These are phyloP conservation scores for Macrophya annulata DNA, from an alignment of 2,888 invertebrate species.

Conservation along the genomic window DNA sequence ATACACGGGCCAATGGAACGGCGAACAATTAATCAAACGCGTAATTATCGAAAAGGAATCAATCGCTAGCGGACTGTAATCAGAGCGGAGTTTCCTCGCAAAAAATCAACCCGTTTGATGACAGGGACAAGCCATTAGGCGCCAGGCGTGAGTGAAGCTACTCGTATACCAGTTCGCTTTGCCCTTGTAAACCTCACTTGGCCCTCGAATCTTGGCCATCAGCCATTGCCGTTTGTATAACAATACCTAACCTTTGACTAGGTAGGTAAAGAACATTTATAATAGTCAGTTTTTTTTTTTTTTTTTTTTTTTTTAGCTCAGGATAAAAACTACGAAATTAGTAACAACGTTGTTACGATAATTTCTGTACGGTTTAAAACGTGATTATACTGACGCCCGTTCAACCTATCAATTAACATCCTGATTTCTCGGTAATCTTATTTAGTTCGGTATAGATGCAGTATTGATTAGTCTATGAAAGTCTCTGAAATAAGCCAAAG, in stretches of 20 bases:
- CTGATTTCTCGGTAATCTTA: constrained; percentile 21
- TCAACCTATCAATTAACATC: constrained; percentile 22
- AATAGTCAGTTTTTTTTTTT: background rate
- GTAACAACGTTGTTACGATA: constrained; percentile 31
- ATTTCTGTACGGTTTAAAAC: background rate
- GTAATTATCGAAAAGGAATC: constrained; percentile 76
- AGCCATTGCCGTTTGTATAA: constrained; percentile 16
- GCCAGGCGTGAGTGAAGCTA: constrained; percentile 22
- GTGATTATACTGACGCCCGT: constrained; percentile 11
- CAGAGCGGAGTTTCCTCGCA: constrained; percentile 32
- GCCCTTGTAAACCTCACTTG: constrained; percentile 31
- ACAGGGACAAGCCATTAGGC: constrained; percentile 52
- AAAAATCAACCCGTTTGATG: constrained; percentile 50
- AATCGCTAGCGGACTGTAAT: constrained; percentile 66
- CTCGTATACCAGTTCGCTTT: background rate
- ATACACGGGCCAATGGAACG: constrained; percentile 35
- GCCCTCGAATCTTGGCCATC: constrained; percentile 35
- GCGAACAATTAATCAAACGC: constrained; percentile 67
- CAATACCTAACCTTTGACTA: background rate
- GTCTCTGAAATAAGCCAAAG: constrained; percentile 23
- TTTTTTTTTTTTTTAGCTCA: too few relatives aligned
- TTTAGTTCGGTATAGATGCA: constrained; percentile 13
- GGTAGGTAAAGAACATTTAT: constrained; percentile 17
- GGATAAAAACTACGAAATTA: constrained; percentile 29
- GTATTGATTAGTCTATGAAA: background rate